Base-by-base conservation (phyloP, 1,140 invertebrate genomes). In the Latrodectus geometricus region DNA sequence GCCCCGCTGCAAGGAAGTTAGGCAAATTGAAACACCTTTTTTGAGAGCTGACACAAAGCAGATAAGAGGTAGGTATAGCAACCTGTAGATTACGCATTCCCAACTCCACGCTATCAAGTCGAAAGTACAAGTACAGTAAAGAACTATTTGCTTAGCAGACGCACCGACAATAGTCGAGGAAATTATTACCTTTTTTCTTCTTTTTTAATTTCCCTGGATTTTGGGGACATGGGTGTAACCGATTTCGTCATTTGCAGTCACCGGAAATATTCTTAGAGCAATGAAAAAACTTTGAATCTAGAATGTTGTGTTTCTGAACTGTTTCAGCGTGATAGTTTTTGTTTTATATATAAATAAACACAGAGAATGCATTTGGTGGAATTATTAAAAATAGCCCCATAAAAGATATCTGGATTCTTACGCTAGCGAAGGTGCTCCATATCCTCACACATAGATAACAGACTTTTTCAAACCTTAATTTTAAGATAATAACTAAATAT, bases 61-160 rank as follows among this genome's bases (percentile, higher is more conserved):
- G 80, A 83, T 83, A 83, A 83, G 56, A 21, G 50, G 80, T 74
- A 56, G 69, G 54, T 68, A 83, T 83, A 48, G 56, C 56, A 83
- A 83, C 80, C 11, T 35, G 20, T 11, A 83, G 80, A 83, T 83
- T 74, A 75, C 12, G 54, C 54, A 61, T 74, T 83, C 80, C 72
- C 72, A 35, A 35, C 21, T 68, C 65, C 77, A 15, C 66, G 65
- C 48, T 69, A 70, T 83, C 70, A 74, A 66, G 80, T 74, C 70
- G 80, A 83, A 83, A 83, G 80, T 83, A 83, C 80, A 83, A 83
- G 80, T 74, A 74, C 66, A 81, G 77, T 79, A 11, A 79, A 52
- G 20, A 9, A 49, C 21, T 83, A 65, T 83, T 83, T 83, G 72
- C 72, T 50, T 74, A 81, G 48, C 66, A 72, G 20, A 20, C 20